Conservation (phyloP, 2,888 invertebrate genomes). For the Nycteola revayana region DNA sequence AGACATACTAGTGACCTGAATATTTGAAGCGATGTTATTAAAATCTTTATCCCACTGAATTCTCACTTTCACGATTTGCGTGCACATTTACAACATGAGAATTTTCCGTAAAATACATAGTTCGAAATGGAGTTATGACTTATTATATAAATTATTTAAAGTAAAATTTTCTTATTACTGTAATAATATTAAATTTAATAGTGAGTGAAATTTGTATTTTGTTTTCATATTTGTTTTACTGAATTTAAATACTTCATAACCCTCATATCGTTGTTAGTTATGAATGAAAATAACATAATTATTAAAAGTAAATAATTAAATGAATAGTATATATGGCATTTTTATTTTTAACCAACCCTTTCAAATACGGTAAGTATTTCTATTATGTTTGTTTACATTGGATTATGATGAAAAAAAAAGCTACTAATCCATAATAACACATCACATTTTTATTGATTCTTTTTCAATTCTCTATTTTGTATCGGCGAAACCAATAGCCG, state of each 20-base stretch:
- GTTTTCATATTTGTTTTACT: conserved; percentile 80
- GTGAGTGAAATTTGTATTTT: conserved; percentile 81
- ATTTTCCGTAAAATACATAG: conserved; percentile 66
- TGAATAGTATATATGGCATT: conserved; percentile 75
- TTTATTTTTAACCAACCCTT: conserved; percentile 58
- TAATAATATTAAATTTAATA: conserved; percentile 81
- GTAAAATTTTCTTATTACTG: conserved; percentile 76
- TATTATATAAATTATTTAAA: conserved; percentile 77
- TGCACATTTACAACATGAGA: conserved; percentile 74
- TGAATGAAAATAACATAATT: conserved; percentile 82
- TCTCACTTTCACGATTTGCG: conserved; percentile 77
- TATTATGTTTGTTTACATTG: too few species aligned
- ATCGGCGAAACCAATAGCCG: too few species aligned
- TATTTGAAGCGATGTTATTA: conserved; percentile 74
- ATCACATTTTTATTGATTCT: too few species aligned
- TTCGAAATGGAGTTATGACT: conserved; percentile 75
- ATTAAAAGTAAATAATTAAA: conserved; percentile 82
- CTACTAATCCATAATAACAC: too few species aligned
- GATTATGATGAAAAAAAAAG: too few species aligned
- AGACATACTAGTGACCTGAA: conserved; percentile 82
- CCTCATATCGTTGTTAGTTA: conserved; percentile 83
- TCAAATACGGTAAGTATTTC: too few species aligned
- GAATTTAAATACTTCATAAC: conserved; percentile 81
- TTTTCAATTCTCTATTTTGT: too few species aligned
- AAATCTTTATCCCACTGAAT: conserved; percentile 75